These are phyloP conservation scores for Goniozus legneri DNA, from an alignment of 1,140 invertebrate species.

Conservation along the genomic window DNA sequence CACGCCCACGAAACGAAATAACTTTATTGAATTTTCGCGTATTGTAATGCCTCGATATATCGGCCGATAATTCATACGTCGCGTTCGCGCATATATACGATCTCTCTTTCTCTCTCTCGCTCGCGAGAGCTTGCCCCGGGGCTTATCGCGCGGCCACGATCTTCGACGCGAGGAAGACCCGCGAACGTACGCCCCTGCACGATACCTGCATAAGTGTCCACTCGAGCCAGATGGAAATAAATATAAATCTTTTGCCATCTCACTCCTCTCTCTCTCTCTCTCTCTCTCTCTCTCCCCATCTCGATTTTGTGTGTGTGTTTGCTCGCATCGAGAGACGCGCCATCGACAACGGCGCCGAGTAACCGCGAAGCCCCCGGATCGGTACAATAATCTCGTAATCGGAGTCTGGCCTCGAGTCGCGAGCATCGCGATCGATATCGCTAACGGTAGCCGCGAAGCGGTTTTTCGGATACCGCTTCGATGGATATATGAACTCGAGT, in stretches of 20 bases:
- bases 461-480: background rate
- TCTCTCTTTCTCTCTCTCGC: background rate
- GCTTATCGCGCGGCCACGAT: slow-evolving; percentile 25
- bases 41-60: slow-evolving; percentile 21
- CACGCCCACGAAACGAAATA: slow-evolving; percentile 18
- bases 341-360: too few species aligned
- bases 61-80: slow-evolving; percentile 33
- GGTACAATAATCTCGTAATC: background rate
- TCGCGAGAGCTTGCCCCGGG: background rate
- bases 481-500: background rate
- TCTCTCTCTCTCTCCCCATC: too few species aligned
- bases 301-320: too few species aligned
- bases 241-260: slow-evolving; percentile 22
- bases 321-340: too few species aligned
- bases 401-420: background rate
- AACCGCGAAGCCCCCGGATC: too few species aligned
- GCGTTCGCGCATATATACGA: background rate
- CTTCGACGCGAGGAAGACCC: slow-evolving; percentile 5
- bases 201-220: background rate
- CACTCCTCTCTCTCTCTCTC: slow-evolving; percentile 5
- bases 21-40: slow-evolving; percentile 46
- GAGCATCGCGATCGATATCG: background rate
- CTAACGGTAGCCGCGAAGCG: background rate
- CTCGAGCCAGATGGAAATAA: slow-evolving; percentile 17
- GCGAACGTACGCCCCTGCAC: background rate